Conservation (phyloP, 2,888 invertebrate genomes). For the Callyntrura guangdongensis region DNA sequence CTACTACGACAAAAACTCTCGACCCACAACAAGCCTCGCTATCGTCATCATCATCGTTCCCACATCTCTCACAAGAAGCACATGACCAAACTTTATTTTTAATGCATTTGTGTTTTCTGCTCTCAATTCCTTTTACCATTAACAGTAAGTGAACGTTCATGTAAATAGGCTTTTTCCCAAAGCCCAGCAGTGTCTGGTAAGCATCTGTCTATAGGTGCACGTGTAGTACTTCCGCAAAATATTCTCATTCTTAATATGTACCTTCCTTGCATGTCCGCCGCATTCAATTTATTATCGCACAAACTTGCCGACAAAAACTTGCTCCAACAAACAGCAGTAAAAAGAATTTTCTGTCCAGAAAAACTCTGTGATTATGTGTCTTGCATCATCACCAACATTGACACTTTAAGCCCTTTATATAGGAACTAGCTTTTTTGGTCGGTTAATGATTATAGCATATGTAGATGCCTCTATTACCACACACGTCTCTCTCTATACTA, state of each 20-base stretch:
- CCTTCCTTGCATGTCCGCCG: constrained; percentile 23
- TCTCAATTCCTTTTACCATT: not conserved
- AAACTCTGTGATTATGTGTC: constrained; percentile 54
- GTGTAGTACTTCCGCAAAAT: not conserved
- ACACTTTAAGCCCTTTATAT: not conserved
- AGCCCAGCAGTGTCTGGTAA: too few species aligned
- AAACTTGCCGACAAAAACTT: constrained; percentile 32
- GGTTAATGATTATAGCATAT: not conserved
- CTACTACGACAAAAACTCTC: not conserved
- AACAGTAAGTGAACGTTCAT: not conserved
- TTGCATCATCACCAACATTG: constrained; percentile 35
- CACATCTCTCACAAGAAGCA: not conserved
- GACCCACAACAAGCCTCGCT: not conserved
- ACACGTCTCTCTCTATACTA: not conserved
- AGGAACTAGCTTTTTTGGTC: not conserved
- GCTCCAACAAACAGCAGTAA: not conserved
- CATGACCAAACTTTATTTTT: constrained; percentile 43
- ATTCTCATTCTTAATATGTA: constrained; percentile 28
- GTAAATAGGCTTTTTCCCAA: too few species aligned
- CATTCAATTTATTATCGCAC: too few species aligned
- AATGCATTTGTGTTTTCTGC: constrained; percentile 41
- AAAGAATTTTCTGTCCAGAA: not conserved
- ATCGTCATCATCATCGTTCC: not conserved
- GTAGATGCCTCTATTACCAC: not conserved
- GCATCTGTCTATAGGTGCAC: too few species aligned